Base-by-base conservation (phyloP, 1,140 invertebrate genomes). In the Ceratitis capitata region DNA sequence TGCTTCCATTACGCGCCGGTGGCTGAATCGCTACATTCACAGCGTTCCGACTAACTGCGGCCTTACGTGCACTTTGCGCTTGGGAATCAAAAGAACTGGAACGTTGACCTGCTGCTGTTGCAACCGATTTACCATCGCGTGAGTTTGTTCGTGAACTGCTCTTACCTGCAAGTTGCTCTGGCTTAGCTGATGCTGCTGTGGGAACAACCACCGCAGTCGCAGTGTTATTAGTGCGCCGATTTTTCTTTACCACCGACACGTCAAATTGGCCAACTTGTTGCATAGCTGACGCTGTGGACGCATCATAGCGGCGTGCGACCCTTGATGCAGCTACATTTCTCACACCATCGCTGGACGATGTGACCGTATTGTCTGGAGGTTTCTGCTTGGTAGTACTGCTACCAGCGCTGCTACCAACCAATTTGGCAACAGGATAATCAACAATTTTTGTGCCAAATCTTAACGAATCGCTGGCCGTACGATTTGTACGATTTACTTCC, bases 401-500 rank as follows among this genome's bases (percentile, higher is more conserved):
- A 45, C n/a, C 16, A 45, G 69, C 45, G 39, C 19, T 78, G 39
- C 23, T 78, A 26, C n/a, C 23, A 26, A 45, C 45, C 14, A 47
- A 45, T 35, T 78, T 23, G 12, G n/a, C 39, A 45, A 78, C 69
- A 78, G 69, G 42, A 78, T 78, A 78, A 16, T 45, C 69, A 78
- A 78, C 69, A 78, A 78, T 78, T 26, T 78, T 45, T 45, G 39
- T 16, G 23, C 69, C 69, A 23, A 78, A 45, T 45, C 39, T 78
- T 12, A 45, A 45, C 69, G 69, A 42, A 45, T 78, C 39, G 45
- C 39, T 45, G 19, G 35, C 9, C 39, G 69, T 78, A 78, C 12
- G n/a, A 39, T 78, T 78, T 32, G 69, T 78, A 78, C 12, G n/a
- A 39, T 78, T 78, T 32, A 78, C 69, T 78, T 78, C 69, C 69